Conservation (phyloP, 1,140 invertebrate species). For the Apocrypta bakeri region DNA sequence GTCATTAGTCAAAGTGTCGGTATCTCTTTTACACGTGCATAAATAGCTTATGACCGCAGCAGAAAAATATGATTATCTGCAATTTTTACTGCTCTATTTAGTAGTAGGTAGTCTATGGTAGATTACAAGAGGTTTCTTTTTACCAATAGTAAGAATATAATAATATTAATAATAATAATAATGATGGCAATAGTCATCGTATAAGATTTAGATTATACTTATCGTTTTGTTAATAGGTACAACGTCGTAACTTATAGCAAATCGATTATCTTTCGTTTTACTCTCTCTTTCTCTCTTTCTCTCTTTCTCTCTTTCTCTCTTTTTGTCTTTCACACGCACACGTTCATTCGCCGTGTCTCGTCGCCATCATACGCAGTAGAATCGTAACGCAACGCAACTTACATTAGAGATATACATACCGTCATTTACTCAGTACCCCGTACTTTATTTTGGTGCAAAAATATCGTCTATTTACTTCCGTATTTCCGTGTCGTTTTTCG, state of each 20-base stretch:
- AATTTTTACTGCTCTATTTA: slow-evolving; percentile 59
- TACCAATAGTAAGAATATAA: slow-evolving; percentile 63
- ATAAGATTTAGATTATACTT: slow-evolving; percentile 55
- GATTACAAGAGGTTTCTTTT: slow-evolving; percentile 60
- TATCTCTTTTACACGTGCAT: slow-evolving; percentile 50
- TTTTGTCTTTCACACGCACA: not conserved
- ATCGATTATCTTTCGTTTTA: slow-evolving; percentile 4
- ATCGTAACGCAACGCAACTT: slow-evolving; percentile 34
- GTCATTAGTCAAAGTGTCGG: not conserved
- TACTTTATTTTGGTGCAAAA: slow-evolving; percentile 25
- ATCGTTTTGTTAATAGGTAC: slow-evolving; percentile 46
- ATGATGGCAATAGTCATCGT: slow-evolving; percentile 60
- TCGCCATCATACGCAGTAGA: slow-evolving; percentile 8
- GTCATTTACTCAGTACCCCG: not conserved
- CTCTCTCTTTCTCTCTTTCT: not conserved
- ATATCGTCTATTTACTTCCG: not conserved
- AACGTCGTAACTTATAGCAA: slow-evolving; percentile 48
- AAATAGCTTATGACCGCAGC: slow-evolving; percentile 56
- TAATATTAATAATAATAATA: slow-evolving; percentile 61
- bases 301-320: not conserved
- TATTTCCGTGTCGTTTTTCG: not conserved
- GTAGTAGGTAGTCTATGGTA: slow-evolving; percentile 58
- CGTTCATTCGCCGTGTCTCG: not conserved
- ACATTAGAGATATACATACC: not conserved
- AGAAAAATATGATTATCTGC: slow-evolving; percentile 57